phyloP scores from a whole-genome alignment of 2,797 vertebrate species.

The Acipenser transmontanus region DNA sequence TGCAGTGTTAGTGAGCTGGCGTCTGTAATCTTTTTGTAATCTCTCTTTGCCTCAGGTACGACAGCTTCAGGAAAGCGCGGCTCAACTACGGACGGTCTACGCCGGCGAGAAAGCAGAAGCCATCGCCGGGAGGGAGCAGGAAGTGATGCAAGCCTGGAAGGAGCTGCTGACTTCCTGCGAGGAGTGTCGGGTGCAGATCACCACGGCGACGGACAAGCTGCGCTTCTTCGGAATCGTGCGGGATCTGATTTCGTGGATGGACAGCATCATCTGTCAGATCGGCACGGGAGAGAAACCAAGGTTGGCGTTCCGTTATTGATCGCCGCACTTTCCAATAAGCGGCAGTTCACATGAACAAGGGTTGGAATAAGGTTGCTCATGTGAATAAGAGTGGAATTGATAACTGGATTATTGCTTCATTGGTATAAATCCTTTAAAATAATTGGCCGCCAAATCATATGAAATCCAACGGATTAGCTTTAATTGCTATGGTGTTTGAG shows the following conservation, averaged over 20 bases:
- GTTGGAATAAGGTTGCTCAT: too few relatives aligned
- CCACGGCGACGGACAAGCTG: constrained; percentile 79
- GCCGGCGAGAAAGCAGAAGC: constrained; percentile 86
- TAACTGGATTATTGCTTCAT: too few relatives aligned
- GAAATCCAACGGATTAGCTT: too few relatives aligned
- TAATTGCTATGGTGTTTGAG: too few relatives aligned
- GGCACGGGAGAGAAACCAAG: constrained; percentile 83
- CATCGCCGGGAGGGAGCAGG: constrained; percentile 82
- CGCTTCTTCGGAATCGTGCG: constrained; percentile 75
- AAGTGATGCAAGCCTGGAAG: constrained; percentile 84
- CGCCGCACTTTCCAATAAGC: not conserved
- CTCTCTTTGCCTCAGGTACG: constrained; percentile 58
- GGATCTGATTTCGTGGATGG: constrained; percentile 90
- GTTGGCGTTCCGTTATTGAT: constrained; percentile 39
- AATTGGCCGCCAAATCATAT: too few relatives aligned
- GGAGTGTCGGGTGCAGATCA: constrained; percentile 83
- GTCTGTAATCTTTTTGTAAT: not conserved
- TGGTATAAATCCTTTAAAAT: too few relatives aligned
- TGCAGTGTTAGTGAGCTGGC: too few relatives aligned
- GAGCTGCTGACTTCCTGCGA: constrained; percentile 83
- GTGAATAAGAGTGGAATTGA: too few relatives aligned
- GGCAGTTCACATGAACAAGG: too few relatives aligned
- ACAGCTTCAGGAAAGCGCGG: constrained; percentile 86
- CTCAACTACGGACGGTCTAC: constrained; percentile 85
- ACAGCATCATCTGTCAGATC: constrained; percentile 81